Base-by-base conservation (phyloP, 2,797 vertebrate species). In the Tenualosa ilisha region DNA sequence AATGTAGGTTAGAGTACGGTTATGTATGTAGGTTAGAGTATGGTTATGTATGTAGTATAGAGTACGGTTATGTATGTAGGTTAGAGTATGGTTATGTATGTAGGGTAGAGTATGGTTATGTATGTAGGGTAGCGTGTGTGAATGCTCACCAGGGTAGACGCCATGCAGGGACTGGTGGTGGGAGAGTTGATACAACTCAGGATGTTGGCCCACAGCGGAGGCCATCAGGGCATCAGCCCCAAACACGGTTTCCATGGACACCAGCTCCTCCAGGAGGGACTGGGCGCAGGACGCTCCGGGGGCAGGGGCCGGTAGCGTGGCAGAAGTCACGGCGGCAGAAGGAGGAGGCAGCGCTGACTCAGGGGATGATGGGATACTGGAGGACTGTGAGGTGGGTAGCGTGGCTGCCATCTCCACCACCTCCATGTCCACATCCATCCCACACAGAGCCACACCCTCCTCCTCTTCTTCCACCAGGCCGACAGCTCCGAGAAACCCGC, bases 131-230 rank as follows among this genome's bases (percentile, higher is more conserved):
- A 24, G n/a, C n/a, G 22, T 49, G 20, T 72, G 31, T 59, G 68
- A 15, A 7, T 83, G 79, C 88, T 93, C 85, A 96, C 96, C 96
- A 92, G 95, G 93, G 81, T 95, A 95, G 94, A 96, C 96, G 94
- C 92, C 93, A 89, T 94, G 92, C 90, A 93, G 93, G 87, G 88
- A 83, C 89, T 88, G 86, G 90, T 93, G 94, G 92, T 93, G 92
- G 91, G 93, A 93, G 96, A 96, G 96, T 96, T 96, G 96, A 96
- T 96, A 94, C 96, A 96, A 96, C 96, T 96, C 96, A 94, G 94
- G 93, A 90, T 93, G 92, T 93, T 94, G 95, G 94, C 94, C 95
- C 88, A 95, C 92, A 83, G 93, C 93, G 93, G 93, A 94, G 93
- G 93, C 94, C 87, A 94, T 93, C 89, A 93, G 95, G 95, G 93